phyloP scores from a whole-genome alignment of 2,797 vertebrate genomes.

The Apogon hyalosoma region DNA sequence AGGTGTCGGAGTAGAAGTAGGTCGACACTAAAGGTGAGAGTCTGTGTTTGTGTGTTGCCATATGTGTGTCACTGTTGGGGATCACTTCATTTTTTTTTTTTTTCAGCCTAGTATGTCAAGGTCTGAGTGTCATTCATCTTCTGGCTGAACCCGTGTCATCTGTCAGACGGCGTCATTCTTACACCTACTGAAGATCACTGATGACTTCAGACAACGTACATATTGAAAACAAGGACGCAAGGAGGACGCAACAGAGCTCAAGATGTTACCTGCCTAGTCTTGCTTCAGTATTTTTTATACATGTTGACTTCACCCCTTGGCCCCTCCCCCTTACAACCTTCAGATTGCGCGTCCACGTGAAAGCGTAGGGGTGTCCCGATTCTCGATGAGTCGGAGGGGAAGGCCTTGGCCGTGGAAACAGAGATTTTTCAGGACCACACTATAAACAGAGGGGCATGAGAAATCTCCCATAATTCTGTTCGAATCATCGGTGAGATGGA shows the following conservation, averaged over 20 bases:
- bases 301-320: too few relatives aligned
- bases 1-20: conserved; percentile 17
- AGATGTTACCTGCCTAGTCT: neutral
- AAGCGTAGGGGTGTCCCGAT: too few relatives aligned
- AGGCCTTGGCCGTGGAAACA: too few relatives aligned
- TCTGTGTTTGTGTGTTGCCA: conserved; percentile 5
- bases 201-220: conserved; percentile 15
- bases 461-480: too few relatives aligned
- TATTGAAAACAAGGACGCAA: conserved; percentile 4
- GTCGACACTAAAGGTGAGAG: conserved; percentile 21
- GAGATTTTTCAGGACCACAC: too few relatives aligned
- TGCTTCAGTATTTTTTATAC: conserved; percentile 10
- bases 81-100: conserved; percentile 8
- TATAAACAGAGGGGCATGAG: too few relatives aligned
- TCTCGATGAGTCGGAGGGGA: too few relatives aligned
- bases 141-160: conserved; percentile 41
- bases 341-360: too few relatives aligned
- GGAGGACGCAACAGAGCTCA: conserved; percentile 20
- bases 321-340: too few relatives aligned
- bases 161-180: conserved; percentile 51
- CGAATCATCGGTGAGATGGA: too few relatives aligned
- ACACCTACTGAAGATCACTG: conserved; percentile 35
- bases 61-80: neutral
- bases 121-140: conserved; percentile 46
- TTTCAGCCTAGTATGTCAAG: conserved; percentile 36